Percentiles rank a stretch among this genome's conserved stretches.
These are phyloP conservation scores for Gymnoscopelus microlampas DNA, from an alignment of 2,797 vertebrate species.

Conservation along the genomic window DNA sequence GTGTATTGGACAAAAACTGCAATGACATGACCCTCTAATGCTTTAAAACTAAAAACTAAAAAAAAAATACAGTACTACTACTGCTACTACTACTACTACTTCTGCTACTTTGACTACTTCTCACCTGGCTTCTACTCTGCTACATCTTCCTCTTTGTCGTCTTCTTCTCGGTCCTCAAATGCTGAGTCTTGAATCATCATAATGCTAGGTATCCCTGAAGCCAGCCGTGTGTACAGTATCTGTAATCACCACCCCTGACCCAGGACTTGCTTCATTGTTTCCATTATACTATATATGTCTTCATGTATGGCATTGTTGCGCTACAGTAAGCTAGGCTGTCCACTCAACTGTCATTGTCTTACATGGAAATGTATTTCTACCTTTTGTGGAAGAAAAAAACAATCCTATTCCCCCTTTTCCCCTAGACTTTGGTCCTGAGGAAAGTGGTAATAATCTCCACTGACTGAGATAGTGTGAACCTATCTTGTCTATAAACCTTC, in stretches of 20 bases:
- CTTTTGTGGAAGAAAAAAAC: not conserved
- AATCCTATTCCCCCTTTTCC: too few species aligned
- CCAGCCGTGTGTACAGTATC: constrained; percentile 53
- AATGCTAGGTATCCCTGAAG: constrained; percentile 38
- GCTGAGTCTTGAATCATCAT: not conserved
- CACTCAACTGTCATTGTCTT: constrained; percentile 32
- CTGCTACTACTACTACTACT: constrained; percentile 32
- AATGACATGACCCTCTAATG: constrained; percentile 35
- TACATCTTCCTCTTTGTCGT: constrained; percentile 28
- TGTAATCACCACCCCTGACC: constrained; percentile 43
- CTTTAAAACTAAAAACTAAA: constrained; percentile 23
- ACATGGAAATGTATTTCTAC: constrained; percentile 4
- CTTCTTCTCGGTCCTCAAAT: not conserved
- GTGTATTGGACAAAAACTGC: not conserved
- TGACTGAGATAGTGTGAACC: too few species aligned
- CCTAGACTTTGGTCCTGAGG: not conserved
- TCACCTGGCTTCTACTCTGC: constrained; percentile 50
- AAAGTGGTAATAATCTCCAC: not conserved
- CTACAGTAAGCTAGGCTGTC: constrained; percentile 37
- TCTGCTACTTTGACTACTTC: constrained; percentile 44
- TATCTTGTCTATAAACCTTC: constrained; percentile 2
- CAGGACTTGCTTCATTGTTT: constrained; percentile 19
- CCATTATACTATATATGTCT: too few species aligned
- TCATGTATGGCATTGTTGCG: constrained; percentile 10
- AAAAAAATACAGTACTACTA: constrained; percentile 29